Percentiles rank a stretch among this genome's conserved stretches.
Conservation (phyloP, 2,797 vertebrate genomes). For the Graptemys geographica region DNA sequence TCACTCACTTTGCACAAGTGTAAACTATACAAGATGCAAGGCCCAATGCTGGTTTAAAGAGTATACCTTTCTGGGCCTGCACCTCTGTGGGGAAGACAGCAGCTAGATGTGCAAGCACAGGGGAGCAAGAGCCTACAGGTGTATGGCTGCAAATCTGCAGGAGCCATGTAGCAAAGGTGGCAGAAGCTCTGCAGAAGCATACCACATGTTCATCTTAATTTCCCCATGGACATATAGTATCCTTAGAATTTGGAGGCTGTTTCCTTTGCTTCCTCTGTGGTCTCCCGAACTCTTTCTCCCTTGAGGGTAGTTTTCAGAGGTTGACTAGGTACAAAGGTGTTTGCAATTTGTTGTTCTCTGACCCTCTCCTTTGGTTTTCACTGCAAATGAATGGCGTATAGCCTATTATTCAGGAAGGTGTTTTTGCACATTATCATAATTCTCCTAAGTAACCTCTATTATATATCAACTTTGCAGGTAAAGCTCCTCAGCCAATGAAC, state of each 20-base stretch:
- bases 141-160: accelerated
- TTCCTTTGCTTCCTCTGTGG: no score
- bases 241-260: no score
- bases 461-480: not conserved
- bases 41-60: not conserved
- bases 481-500: not conserved
- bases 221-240: no score
- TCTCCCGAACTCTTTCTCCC: not conserved
- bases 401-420: not conserved
- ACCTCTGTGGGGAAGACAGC: accelerated
- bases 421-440: not conserved
- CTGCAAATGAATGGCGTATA: not conserved
- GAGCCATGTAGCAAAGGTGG: not conserved
- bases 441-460: not conserved
- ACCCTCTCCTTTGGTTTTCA: accelerated
- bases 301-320: not conserved
- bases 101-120: accelerated
- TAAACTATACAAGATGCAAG: not conserved
- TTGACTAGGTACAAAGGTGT: not conserved
- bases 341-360: not conserved
- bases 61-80: not conserved
- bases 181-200: no score
- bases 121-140: accelerated
- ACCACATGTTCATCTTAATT: no score
- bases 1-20: not conserved